Base-by-base conservation (phyloP, 2,113 vertebrate species). In the Ptyas mucosa region DNA sequence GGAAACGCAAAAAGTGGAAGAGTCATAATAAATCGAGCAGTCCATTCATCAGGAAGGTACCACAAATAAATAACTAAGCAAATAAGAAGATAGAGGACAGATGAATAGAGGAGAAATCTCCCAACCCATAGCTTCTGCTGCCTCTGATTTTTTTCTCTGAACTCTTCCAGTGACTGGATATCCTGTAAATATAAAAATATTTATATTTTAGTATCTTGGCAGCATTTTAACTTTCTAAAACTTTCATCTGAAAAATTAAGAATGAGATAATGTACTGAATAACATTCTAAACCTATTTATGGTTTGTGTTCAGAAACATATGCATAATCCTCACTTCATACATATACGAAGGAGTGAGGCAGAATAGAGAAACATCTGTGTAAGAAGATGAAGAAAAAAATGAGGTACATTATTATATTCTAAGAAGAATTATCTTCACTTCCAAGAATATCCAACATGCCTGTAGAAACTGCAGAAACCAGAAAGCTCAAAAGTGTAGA, bases 81-180 rank as follows among this genome's bases (percentile, higher is more conserved):
- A 29, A 98, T 98, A 85, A 98, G 90, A 94, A 99, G 96, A 97
- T 98, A 99, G 85, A 99, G 97, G 89, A 99, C 12, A 39, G 97
- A 97, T 1, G 99, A 99, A 96, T 99, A 99, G 6, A 99, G 95
- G 93, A 99, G 98, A 95, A 99, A 97, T 88, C 99, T 98, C 97
- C 98, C 98, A 90, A 99, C 97, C 99, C 99, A 99, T 95, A 98
- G 97, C 96, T 99, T 99, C 96, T 99, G 97, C 96, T 98, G 98
- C 95, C 98, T 98, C 95, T 99, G 99, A 97, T 99, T 98, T 98
- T 99, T 99, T 96, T 99, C 99, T 95, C 98, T 97, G 93, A 99
- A 99, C 96, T 99, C 99, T 96, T 99, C 99, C 95, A 99, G 97
- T 61, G 94, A 95, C 96, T 99, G 98, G 94, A 99, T 98, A 94